Base-by-base conservation (phyloP, 2,888 invertebrate genomes). In the Eupithecia subfuscata region DNA sequence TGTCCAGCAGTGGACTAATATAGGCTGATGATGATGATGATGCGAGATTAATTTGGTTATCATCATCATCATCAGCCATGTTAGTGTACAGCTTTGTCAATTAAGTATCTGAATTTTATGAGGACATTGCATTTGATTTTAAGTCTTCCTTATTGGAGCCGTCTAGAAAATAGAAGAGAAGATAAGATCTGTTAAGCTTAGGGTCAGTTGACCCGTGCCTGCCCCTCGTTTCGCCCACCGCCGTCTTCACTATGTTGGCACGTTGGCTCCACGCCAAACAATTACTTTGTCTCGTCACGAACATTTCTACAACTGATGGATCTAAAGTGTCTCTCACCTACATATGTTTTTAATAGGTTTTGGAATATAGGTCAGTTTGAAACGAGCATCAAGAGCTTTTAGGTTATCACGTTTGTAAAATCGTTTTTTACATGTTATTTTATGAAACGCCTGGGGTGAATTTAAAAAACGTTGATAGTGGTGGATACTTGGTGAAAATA, bases 201-300 rank as follows among this genome's bases (percentile, higher is more conserved):
- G 68, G 43, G 68, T 34, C 43, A 68, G 43, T 45, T 68, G 43
- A 45, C 68, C 60, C n/a, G 9, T 16, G 7, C 6, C 22, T 9
- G 22, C 16, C 45, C 63, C 77, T 77, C 2, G 79, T 74, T 81
- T 80, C 82, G 81, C 74, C 78, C 79, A 72, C 25, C 16, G 18
- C 68, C 68, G 45, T 72, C 77, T 75, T 75, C 77, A 69, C 77
- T 77, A 73, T 81, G 81, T 82, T 75, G 73, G 77, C 74, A 74
- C 74, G 77, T 82, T 93, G 93, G 93, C 93, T 78, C 73, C 43
- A 68, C 81, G 92, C 93, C 93, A 94, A 89, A 92, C 92, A 91
- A 93, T 93, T 92, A 92, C 92, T 92, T 89, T 90, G 90, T 87
- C 90, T 92, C 91, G 89, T 92, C 92, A 92, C 86, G 86, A 89